phyloP scores from a whole-genome alignment of 2,113 vertebrate genomes.

The Scortum barcoo region DNA sequence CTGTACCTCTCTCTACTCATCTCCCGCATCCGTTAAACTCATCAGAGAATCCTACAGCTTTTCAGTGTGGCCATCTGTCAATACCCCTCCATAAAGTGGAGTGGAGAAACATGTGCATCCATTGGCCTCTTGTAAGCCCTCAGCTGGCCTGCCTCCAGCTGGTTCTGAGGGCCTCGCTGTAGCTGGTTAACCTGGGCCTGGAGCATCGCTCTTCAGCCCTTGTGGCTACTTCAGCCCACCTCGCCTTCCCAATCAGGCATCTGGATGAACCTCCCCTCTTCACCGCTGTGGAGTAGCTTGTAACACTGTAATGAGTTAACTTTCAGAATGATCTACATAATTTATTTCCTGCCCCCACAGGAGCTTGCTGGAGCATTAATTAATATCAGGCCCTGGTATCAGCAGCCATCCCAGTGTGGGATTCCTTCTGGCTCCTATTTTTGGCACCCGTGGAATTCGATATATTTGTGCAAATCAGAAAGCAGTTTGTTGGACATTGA shows the following conservation, averaged over 20 bases:
- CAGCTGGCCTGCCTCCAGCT: constrained; percentile 75
- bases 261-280: constrained; percentile 70
- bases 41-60: constrained; percentile 72
- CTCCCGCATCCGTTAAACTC: constrained; percentile 59
- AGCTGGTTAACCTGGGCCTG: constrained; percentile 69
- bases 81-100: constrained; percentile 77
- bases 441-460: constrained; percentile 75
- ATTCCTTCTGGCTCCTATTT: constrained; percentile 80
- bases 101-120: constrained; percentile 63
- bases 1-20: constrained; percentile 31
- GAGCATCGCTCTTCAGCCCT: constrained; percentile 66
- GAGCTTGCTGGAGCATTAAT: constrained; percentile 81
- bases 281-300: constrained; percentile 70
- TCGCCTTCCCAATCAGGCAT: constrained; percentile 65
- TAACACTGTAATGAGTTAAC: constrained; percentile 83
- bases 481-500: constrained; percentile 63
- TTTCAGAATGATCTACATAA: constrained; percentile 82
- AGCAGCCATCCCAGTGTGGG: constrained; percentile 78
- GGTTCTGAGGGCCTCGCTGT: constrained; percentile 55
- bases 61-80: constrained; percentile 83
- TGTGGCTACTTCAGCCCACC: constrained; percentile 68
- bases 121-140: constrained; percentile 61
- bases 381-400: constrained; percentile 79
- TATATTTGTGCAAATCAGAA: constrained; percentile 72
- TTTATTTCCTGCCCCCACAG: constrained; percentile 79